Conservation (phyloP, 2,888 invertebrate genomes). For the Globia sparganii region DNA sequence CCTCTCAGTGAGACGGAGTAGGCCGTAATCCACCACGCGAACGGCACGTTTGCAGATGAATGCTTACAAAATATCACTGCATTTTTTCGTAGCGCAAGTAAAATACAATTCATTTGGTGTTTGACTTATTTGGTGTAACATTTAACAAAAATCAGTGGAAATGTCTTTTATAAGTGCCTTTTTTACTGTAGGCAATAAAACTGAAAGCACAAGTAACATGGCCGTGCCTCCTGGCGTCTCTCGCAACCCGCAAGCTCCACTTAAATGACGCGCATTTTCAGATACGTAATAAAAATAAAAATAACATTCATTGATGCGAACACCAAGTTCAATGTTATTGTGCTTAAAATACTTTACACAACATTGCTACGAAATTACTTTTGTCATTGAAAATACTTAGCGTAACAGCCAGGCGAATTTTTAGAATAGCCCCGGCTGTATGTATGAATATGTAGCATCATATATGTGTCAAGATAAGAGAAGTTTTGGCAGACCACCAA, state of each 20-base stretch:
- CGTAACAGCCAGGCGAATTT: slow-evolving; percentile 66
- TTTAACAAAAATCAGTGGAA: neutral
- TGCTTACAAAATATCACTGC: neutral
- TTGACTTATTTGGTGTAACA: neutral
- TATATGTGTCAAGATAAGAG: slow-evolving; percentile 64
- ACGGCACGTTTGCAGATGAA: neutral
- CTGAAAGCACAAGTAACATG: neutral
- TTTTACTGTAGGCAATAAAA: slow-evolving; percentile 1
- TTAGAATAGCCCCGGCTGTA: slow-evolving; percentile 64
- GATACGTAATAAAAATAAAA: slow-evolving; percentile 64
- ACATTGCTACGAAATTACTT: slow-evolving; percentile 66
- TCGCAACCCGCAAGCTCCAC: slow-evolving; percentile 29
- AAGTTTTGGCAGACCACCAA: slow-evolving; percentile 79
- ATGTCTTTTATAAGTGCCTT: neutral
- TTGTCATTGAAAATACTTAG: slow-evolving; percentile 73
- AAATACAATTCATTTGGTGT: too few species aligned
- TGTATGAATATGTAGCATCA: slow-evolving; percentile 65
- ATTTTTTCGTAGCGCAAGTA: neutral
- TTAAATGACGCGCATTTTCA: slow-evolving; percentile 53
- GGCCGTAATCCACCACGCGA: neutral
- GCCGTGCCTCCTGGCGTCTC: neutral
- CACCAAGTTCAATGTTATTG: slow-evolving; percentile 79
- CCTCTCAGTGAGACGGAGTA: neutral
- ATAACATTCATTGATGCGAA: slow-evolving; percentile 72
- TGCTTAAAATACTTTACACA: slow-evolving; percentile 78